Conservation (phyloP, 2,888 invertebrate genomes). For the Drosophila anomelani region DNA sequence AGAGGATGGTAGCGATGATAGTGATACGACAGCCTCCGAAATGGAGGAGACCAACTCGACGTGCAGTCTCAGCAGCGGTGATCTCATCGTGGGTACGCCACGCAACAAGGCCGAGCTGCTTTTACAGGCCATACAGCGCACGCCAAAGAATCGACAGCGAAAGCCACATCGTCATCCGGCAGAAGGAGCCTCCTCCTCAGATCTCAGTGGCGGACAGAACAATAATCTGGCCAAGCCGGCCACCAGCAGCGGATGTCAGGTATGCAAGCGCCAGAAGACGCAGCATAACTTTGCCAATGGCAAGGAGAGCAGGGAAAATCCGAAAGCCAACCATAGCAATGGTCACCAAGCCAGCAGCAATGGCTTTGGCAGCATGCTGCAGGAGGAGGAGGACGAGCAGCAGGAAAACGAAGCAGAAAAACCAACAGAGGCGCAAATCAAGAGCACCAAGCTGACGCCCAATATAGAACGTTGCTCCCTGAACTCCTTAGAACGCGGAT, state of each 20-base stretch:
- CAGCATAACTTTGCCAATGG: slow-evolving; percentile 79
- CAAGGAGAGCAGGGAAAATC: neutral
- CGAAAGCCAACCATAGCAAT: neutral
- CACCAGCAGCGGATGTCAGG: slow-evolving; percentile 79
- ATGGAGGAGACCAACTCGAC: slow-evolving; percentile 67
- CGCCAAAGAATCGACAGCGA: slow-evolving; percentile 83
- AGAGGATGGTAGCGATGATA: slow-evolving; percentile 50
- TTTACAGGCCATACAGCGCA: slow-evolving; percentile 86
- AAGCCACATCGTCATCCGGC: slow-evolving; percentile 14
- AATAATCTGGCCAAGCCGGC: slow-evolving; percentile 52
- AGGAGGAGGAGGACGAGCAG: slow-evolving; percentile 30
- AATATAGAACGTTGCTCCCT: slow-evolving; percentile 72
- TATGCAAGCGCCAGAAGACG: slow-evolving; percentile 85
- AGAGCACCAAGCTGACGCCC: slow-evolving; percentile 74
- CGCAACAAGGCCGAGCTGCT: slow-evolving; percentile 86
- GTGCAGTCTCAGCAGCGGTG: slow-evolving; percentile 74
- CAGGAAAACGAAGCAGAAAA: slow-evolving; percentile 9
- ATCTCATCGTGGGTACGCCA: slow-evolving; percentile 80
- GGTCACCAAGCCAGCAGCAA: slow-evolving; percentile 7
- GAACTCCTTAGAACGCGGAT: slow-evolving; percentile 39
- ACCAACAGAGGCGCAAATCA: slow-evolving; percentile 16
- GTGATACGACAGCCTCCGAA: slow-evolving; percentile 62
- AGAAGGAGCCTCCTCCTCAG: neutral
- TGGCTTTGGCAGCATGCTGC: slow-evolving; percentile 50
- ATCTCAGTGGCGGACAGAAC: slow-evolving; percentile 50